Evolutionary conservation across 2,888 invertebrate species (phyloP), one percentile per base, ranked within the genome.

Genomic region (Clistopyga incitator): DNA sequence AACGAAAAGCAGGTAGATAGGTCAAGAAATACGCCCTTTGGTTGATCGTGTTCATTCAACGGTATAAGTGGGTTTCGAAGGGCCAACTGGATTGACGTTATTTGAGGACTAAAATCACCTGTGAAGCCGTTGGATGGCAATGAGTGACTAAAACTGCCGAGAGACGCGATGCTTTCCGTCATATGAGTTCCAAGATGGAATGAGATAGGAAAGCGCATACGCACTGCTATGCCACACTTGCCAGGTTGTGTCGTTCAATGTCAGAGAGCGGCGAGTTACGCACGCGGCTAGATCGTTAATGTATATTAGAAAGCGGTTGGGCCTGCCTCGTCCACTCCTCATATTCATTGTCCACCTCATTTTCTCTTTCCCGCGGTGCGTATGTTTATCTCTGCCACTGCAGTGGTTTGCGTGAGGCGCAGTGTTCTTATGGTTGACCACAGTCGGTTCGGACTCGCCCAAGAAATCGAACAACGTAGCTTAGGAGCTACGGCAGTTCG

Each of bases 291-390:
- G 85, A 86, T 85, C 77, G 70, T 85, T 82, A 82, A 85, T 86
- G 81, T 71, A 86, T 81, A 86, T 86, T 86, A 86, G 86, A 86
- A 86, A 86, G 86, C 86, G 74, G 45, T 70, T 68, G 38, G n/a
- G 61, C 54, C 74, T 64, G 65, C 67, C 70, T 56, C 47, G 61
- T 52, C 71, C 74, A 18, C 70, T 77, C 74, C 79, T 79, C 54
- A 56, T 68, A 70, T 56, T 67, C 61, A 68, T 70, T 75, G 42
- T 81, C 47, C 47, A 78, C 71, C 45, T 54, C 68, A n/a, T 75
- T 54, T 70, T 54, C 42, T 38, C 71, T 65, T 61, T 52, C 4
- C 18, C 65, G 71, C 70, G 34, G 45, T 59, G 71, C 18, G 59
- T 34, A 42, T 29, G 23, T 70, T 64, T 50, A 52, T 74, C 59